phyloP scores from a whole-genome alignment of 2,113 vertebrate genomes.

The Pelusios castaneus region DNA sequence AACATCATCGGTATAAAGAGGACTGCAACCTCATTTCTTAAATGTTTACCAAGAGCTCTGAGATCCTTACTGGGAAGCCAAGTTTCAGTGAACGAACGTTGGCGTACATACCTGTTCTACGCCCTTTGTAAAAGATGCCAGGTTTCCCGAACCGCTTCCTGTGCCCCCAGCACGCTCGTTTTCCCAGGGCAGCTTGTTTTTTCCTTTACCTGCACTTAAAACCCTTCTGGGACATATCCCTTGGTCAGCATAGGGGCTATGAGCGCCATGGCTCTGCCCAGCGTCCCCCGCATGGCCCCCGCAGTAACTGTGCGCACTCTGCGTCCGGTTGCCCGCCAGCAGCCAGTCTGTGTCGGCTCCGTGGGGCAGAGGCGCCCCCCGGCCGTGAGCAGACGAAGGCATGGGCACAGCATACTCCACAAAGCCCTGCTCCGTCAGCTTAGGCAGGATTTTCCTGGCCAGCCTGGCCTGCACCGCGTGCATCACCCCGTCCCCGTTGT shows the following conservation, averaged over 20 bases:
- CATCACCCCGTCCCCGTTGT: conserved; percentile 83
- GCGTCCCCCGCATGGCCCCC: conserved; percentile 55
- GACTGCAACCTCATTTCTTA: fast-evolving
- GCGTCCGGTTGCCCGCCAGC: conserved; percentile 79
- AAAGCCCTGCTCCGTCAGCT: conserved; percentile 77
- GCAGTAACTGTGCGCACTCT: conserved; percentile 81
- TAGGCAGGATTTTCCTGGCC: conserved; percentile 84
- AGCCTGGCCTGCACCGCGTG: conserved; percentile 86
- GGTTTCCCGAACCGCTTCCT: conserved; percentile 60
- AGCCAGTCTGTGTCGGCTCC: conserved; percentile 90
- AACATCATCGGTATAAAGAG: fast-evolving
- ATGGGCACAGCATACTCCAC: conserved; percentile 85
- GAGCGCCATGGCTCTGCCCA: conserved; percentile 67
- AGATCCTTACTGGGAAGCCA: fast-evolving
- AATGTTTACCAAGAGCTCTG: fast-evolving
- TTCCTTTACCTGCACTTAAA: conserved; percentile 90
- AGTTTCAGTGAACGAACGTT: fast-evolving
- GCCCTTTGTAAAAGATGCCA: conserved; percentile 51
- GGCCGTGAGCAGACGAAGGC: conserved; percentile 75
- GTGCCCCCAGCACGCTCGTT: conserved; percentile 65
- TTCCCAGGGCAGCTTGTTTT: conserved; percentile 94
- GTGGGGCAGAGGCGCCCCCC: conserved; percentile 45
- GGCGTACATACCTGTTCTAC: conserved; percentile 83
- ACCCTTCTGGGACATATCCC: conserved; percentile 80
- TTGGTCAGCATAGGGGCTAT: conserved; percentile 62